phyloP scores from a whole-genome alignment of 1,140 invertebrate species.

The Drosophila santomea region DNA sequence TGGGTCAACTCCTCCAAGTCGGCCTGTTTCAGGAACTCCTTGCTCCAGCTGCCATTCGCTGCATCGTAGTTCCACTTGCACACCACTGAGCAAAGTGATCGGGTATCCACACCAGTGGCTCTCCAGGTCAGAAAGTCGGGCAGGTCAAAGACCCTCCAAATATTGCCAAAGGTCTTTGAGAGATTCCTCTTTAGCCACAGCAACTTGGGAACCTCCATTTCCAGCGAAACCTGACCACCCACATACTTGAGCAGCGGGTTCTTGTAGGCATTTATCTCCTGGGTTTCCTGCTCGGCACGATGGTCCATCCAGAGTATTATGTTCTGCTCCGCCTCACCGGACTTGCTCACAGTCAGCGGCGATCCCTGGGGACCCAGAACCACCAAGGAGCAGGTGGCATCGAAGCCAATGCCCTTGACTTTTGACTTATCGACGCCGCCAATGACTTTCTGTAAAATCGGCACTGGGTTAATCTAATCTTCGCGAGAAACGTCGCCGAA shows the following conservation, averaged over 20 bases:
- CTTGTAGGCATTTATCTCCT: slow-evolving; percentile 91
- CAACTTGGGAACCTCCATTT: slow-evolving; percentile 98
- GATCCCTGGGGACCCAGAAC: slow-evolving; percentile 89
- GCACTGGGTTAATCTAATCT: slow-evolving; percentile 65
- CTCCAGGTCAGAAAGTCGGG: slow-evolving; percentile 98
- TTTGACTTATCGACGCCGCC: slow-evolving; percentile 86
- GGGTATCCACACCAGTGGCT: slow-evolving; percentile 90
- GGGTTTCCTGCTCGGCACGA: slow-evolving; percentile 92
- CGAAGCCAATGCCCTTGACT: slow-evolving; percentile 96
- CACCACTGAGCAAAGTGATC: slow-evolving; percentile 95
- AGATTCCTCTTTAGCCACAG: slow-evolving; percentile 96
- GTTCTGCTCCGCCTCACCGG: slow-evolving; percentile 90
- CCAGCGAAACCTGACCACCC: slow-evolving; percentile 95
- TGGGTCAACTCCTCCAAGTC: slow-evolving; percentile 90
- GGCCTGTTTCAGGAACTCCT: slow-evolving; percentile 90
- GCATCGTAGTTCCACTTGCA: slow-evolving; percentile 97
- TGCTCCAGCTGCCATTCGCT: slow-evolving; percentile 89
- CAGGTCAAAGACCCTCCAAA: slow-evolving; percentile 94
- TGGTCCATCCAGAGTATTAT: slow-evolving; percentile 99
- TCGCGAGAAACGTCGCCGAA: slow-evolving; percentile 21
- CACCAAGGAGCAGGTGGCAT: slow-evolving; percentile 97
- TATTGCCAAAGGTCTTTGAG: slow-evolving; percentile 88
- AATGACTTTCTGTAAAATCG: slow-evolving; percentile 87
- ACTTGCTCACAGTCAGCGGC: slow-evolving; percentile 91
- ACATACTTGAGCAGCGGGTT: slow-evolving; percentile 93